Percentiles rank a stretch among this genome's conserved stretches.
phyloP scores from a whole-genome alignment of 2,797 vertebrate species.

The Sparidentex hasta region DNA sequence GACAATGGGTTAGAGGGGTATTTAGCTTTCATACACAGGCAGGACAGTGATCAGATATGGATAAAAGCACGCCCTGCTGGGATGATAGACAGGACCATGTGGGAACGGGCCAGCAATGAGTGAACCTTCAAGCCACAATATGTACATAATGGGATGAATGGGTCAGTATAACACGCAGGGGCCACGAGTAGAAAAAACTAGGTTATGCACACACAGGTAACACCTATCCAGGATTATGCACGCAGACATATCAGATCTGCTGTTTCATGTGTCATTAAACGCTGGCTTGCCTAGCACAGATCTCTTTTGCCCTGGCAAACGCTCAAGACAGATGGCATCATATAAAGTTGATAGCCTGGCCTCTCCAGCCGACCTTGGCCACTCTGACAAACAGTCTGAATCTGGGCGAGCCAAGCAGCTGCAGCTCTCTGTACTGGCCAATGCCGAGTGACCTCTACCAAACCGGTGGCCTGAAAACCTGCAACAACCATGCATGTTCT shows the following conservation, averaged over 20 bases:
- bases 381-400: constrained; percentile 40
- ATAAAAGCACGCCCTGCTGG: constrained; percentile 23
- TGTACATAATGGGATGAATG: constrained; percentile 59
- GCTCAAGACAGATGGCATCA: constrained; percentile 56
- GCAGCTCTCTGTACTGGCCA: constrained; percentile 35
- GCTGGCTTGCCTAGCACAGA: constrained; percentile 36
- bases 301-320: constrained; percentile 40
- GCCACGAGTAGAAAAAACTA: constrained; percentile 53
- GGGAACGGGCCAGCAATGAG: constrained; percentile 16
- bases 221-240: constrained; percentile 43
- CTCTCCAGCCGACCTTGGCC: constrained; percentile 51
- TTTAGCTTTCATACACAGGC: constrained; percentile 16
- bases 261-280: constrained; percentile 54
- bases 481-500: constrained; percentile 18
- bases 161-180: constrained; percentile 43
- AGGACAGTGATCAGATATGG: constrained; percentile 8
- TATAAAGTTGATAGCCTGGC: constrained; percentile 56
- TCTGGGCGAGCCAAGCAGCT: constrained; percentile 41
- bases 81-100: constrained; percentile 32
- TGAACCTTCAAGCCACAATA: constrained; percentile 40
- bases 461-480: constrained; percentile 31
- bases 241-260: constrained; percentile 37
- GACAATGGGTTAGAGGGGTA: constrained; percentile 41
- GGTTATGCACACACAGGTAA: constrained; percentile 58
- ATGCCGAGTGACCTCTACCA: constrained; percentile 38